phyloP scores from a whole-genome alignment of 2,113 vertebrate species.

The Phrynosoma platyrhinos region DNA sequence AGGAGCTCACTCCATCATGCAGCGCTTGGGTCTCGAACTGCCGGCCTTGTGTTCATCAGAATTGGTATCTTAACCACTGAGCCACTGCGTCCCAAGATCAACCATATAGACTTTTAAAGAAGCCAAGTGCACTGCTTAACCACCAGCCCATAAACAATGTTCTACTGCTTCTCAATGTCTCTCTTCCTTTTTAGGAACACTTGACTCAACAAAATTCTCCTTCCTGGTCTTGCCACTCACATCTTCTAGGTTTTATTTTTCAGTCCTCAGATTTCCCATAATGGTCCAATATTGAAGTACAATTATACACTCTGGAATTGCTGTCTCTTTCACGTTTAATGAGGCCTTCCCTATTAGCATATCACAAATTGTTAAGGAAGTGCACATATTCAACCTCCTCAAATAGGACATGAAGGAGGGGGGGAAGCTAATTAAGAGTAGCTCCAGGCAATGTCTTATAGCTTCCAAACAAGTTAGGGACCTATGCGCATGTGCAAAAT shows the following conservation, averaged over 20 bases:
- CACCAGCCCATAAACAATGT: background rate
- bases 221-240: background rate
- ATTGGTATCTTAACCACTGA: too few relatives aligned
- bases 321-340: background rate
- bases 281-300: background rate
- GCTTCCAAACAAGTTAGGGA: background rate
- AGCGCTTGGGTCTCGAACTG: too few relatives aligned
- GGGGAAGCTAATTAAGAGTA: constrained; percentile 5
- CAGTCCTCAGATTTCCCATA: background rate
- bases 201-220: too few relatives aligned
- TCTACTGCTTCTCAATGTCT: background rate
- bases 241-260: background rate
- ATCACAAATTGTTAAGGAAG: constrained; percentile 12
- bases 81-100: background rate
- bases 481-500: background rate
- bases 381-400: constrained; percentile 1
- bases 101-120: background rate
- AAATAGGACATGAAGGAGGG: background rate
- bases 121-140: too few relatives aligned
- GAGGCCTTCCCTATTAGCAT: background rate
- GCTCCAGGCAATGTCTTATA: constrained; percentile 8
- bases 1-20: too few relatives aligned
- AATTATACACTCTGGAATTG: background rate
- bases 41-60: too few relatives aligned
- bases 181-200: background rate